Conservation (phyloP, 1,140 invertebrate species). For the Micrasema longulum region DNA sequence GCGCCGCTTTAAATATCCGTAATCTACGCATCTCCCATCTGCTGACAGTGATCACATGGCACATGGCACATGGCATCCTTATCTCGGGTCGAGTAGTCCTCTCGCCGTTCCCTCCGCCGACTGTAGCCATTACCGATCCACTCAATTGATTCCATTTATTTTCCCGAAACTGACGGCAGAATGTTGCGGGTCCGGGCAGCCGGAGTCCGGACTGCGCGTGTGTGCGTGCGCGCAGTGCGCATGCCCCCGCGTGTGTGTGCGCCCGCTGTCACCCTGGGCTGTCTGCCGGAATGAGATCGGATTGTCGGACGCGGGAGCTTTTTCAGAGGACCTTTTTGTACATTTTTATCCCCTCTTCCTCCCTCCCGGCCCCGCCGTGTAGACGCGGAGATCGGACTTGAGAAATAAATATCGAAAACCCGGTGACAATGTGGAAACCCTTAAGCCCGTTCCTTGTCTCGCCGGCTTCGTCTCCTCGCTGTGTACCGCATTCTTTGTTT, state of each 20-base stretch:
- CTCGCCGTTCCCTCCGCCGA: background rate
- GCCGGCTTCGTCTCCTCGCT: constrained; percentile 33
- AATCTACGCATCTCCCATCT: constrained; percentile 27
- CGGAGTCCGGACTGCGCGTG: background rate
- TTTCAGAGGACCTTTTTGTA: constrained; percentile 51
- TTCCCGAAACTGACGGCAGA: constrained; percentile 22
- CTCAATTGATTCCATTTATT: constrained; percentile 36
- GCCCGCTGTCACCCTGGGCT: constrained; percentile 50
- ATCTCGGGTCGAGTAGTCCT: constrained; percentile 6
- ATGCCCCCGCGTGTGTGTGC: background rate
- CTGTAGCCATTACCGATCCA: constrained; percentile 18
- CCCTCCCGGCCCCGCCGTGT: background rate
- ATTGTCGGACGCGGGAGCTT: constrained; percentile 52
- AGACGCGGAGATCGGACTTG: constrained; percentile 21
- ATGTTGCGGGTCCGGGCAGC: constrained; percentile 10
- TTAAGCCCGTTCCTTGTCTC: constrained; percentile 40
- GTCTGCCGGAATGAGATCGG: constrained; percentile 53
- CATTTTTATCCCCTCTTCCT: constrained; percentile 28
- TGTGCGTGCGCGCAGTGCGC: constrained; percentile 33
- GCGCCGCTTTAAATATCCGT: constrained; percentile 22
- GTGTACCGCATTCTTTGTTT: constrained; percentile 51
- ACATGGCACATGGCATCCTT: constrained; percentile 17
- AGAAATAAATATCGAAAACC: constrained; percentile 31
- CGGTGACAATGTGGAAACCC: constrained; percentile 40
- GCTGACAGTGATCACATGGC: constrained; percentile 31